phyloP scores from a whole-genome alignment of 2,113 vertebrate genomes.

The Oriolus oriolus region DNA sequence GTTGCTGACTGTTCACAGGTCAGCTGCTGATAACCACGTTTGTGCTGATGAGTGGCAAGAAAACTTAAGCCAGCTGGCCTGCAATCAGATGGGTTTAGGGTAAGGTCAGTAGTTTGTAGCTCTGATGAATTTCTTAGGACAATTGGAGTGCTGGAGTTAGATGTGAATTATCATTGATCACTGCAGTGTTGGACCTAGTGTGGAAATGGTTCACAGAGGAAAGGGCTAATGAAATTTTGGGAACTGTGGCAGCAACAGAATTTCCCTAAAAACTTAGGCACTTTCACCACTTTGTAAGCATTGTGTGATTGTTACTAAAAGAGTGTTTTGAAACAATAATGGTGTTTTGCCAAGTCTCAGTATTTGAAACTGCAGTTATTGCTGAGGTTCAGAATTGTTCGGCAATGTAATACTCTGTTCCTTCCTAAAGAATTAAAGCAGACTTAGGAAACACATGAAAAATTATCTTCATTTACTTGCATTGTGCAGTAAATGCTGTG shows the following conservation, averaged over 20 bases:
- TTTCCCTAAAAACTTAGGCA: neutral
- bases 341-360: neutral
- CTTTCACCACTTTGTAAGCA: neutral
- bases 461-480: neutral
- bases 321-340: neutral
- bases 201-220: neutral
- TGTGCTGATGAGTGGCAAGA: conserved; percentile 91
- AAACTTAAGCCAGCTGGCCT: conserved; percentile 83
- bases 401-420: neutral
- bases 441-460: neutral
- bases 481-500: neutral
- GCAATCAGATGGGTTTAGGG: conserved; percentile 94
- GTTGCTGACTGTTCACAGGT: conserved; percentile 80
- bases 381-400: neutral
- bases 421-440: neutral
- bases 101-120: conserved; percentile 90
- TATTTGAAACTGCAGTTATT: neutral
- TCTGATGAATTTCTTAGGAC: conserved; percentile 52
- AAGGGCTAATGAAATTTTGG: neutral
- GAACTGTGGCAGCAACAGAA: neutral
- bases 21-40: conserved; percentile 80
- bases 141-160: neutral
- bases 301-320: neutral
- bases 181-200: neutral
- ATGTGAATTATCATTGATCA: neutral